Base-by-base conservation (phyloP, 2,888 invertebrate genomes). In the Andrena chrysosceles region DNA sequence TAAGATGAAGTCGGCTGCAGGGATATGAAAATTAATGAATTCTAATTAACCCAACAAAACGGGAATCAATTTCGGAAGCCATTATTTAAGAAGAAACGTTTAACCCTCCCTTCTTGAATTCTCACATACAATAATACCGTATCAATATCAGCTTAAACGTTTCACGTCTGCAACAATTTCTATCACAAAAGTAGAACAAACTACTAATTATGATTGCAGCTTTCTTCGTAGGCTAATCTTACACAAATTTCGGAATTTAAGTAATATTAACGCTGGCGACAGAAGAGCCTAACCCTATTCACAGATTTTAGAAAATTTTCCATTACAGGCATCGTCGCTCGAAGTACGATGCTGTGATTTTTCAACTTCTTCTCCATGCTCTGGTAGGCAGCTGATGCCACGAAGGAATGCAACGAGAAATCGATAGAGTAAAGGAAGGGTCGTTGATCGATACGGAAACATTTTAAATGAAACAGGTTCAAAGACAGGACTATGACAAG, bases 21-120 rank as follows among this genome's bases (percentile, higher is more conserved):
- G 71, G 69, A 77, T 81, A 74, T 75, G 85, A 86, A 87, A 89
- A 91, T 92, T 92, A 90, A 92, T 93, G 91, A 92, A 92, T 91
- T 91, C 90, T 90, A 92, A 92, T 92, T 90, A 93, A 91, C 89
- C 89, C 90, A 89, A 89, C 90, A 91, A 91, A 92, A 89, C 88
- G 86, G 84, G 84, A 84, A 79, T 77, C 80, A 29, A 33, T 54
- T 16, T 60, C n/a, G 10, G 49, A 54, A 52, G 7, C 48, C 16
- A 42, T 16, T 5, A 16, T 42, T 16, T 16, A 42, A 42, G 16
- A 42, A 31, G 52, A 62, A n/a, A 60, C 29, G 23, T n/a, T 35
- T 8, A 23, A 42, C 23, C 26, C 5, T 20, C 13, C 16, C 29
- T 69, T 35, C 6, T 42, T 52, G 13, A n/a, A 69, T 48, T 26